Base-by-base conservation (phyloP, 2,888 invertebrate species). In the Mimachlamys varia region DNA sequence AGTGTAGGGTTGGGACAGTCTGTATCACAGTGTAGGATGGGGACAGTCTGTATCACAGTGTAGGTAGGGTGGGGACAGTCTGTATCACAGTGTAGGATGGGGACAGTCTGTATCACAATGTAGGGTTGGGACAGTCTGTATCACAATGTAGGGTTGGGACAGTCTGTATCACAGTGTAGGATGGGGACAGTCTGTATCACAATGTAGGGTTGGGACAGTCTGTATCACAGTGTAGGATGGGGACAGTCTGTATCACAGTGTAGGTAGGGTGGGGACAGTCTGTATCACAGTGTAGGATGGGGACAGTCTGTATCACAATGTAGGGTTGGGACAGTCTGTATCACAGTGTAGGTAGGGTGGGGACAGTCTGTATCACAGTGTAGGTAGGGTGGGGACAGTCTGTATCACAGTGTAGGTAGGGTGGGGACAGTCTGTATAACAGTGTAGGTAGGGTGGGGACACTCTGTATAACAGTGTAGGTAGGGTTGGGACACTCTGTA, bases 371-470 rank as follows among this genome's bases (percentile, higher is more conserved):
- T 33, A 15, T 33, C 33, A 76, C 33, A 33, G 76, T 33, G 33
- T 27, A 33, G 33, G 33, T 33, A 27, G 33, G 12, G 10, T 33
- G 33, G 33, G 12, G 33, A 76, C 76, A 76, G 27, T 76, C 27
- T 76, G 33, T 76, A 33, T 53, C 76, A 76, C 76, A 76, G 76
- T 33, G 76, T 33, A 33, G 76, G 33, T 27, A 76, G 76, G 33
- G 10, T 76, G 76, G 13, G 13, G 33, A 76, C 76, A 76, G 27
- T 76, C 53, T 53, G 13, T 76, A 33, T 62, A 27, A 76, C 76
- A 76, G 76, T 76, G 76, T 58, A 58, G 58, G n/a, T 58, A 58
- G 58, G n/a, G 7, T 58, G 58, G 58, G n/a, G 58, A 58, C 58
- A 58, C 4, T 58, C 22, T 58, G 17, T 53, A 19, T 53, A 7